phyloP scores from a whole-genome alignment of 2,888 invertebrate genomes.

The Epirrita christyi region DNA sequence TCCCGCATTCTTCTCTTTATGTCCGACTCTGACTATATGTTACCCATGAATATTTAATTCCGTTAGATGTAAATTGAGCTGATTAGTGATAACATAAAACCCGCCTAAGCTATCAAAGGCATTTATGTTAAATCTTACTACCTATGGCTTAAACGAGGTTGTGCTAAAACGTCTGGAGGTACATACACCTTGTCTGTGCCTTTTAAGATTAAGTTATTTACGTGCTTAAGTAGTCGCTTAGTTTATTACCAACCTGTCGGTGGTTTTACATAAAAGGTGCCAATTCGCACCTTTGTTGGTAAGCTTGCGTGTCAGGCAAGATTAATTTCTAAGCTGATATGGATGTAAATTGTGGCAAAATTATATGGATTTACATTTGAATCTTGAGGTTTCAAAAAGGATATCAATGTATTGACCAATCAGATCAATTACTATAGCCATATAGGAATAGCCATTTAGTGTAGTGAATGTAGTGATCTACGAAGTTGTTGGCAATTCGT shows the following conservation, averaged over 20 bases:
- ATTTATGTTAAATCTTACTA: neutral
- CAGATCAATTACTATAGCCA: neutral
- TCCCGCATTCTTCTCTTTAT: constrained; percentile 56
- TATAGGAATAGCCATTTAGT: neutral
- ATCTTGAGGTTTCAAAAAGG: neutral
- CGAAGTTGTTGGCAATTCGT: too few species aligned
- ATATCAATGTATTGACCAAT: constrained; percentile 1
- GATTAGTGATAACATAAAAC: constrained; percentile 10
- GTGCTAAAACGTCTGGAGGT: constrained; percentile 26
- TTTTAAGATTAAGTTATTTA: constrained; percentile 39
- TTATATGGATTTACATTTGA: constrained; percentile 2
- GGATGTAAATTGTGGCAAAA: constrained; percentile 18
- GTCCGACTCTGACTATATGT: constrained; percentile 25
- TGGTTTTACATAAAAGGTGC: constrained; percentile 31
- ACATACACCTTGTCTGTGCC: constrained; percentile 27
- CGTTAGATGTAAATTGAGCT: constrained; percentile 24
- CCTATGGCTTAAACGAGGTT: constrained; percentile 15
- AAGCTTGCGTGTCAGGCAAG: constrained; percentile 15
- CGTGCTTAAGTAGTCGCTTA: constrained; percentile 29
- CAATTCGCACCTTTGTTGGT: constrained; percentile 30
- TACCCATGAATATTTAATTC: constrained; percentile 34
- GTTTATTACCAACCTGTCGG: constrained; percentile 29
- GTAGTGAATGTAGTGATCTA: neutral
- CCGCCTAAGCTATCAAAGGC: constrained; percentile 1
- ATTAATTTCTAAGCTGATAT: constrained; percentile 27